A percentile compares a stretch with the other conserved stretches of the same genome.
These are phyloP conservation scores for Abrostola triplasia DNA, from an alignment of 2,888 invertebrate species.

Conservation along the genomic window DNA sequence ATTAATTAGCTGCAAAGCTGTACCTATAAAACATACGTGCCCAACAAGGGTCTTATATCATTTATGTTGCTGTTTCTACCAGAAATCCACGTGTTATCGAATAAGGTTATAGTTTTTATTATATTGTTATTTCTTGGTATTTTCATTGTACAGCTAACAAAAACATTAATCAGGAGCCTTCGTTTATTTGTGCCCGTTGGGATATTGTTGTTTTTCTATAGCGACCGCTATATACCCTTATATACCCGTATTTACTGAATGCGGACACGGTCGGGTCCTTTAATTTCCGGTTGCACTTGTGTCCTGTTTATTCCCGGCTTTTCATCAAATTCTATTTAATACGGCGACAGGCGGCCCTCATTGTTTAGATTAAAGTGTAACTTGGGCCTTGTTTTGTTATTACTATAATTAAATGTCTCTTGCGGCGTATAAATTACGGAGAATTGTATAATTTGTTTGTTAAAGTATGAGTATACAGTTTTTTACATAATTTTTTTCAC, in stretches of 20 bases:
- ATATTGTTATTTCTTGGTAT: slow-evolving; percentile 41
- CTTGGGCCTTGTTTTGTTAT: slow-evolving; percentile 39
- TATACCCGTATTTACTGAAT: slow-evolving; percentile 48
- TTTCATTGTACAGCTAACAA: slow-evolving; percentile 47
- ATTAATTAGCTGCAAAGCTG: too few species aligned
- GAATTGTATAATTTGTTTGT: slow-evolving; percentile 30
- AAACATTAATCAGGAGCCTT: slow-evolving; percentile 57
- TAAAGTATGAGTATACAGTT: background rate
- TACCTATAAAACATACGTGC: too few species aligned
- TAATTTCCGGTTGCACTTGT: slow-evolving; percentile 78
- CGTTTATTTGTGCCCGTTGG: slow-evolving; percentile 53
- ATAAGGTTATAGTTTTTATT: slow-evolving; percentile 30
- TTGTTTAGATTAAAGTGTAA: slow-evolving; percentile 51
- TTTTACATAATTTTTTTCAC: too few species aligned
- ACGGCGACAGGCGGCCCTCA: slow-evolving; percentile 48
- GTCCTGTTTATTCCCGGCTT: slow-evolving; percentile 72
- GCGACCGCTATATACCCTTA: slow-evolving; percentile 45
- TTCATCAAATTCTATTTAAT: slow-evolving; percentile 66
- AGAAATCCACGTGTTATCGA: background rate
- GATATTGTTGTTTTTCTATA: slow-evolving; percentile 68
- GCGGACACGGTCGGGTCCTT: slow-evolving; percentile 71
- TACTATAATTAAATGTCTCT: slow-evolving; percentile 47
- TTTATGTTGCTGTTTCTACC: background rate
- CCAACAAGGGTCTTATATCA: background rate
- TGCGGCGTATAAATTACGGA: slow-evolving; percentile 28